Percentiles rank a stretch among this genome's conserved stretches.
Conservation (phyloP, 2,888 invertebrate genomes). For the Entomobrya proxima region DNA sequence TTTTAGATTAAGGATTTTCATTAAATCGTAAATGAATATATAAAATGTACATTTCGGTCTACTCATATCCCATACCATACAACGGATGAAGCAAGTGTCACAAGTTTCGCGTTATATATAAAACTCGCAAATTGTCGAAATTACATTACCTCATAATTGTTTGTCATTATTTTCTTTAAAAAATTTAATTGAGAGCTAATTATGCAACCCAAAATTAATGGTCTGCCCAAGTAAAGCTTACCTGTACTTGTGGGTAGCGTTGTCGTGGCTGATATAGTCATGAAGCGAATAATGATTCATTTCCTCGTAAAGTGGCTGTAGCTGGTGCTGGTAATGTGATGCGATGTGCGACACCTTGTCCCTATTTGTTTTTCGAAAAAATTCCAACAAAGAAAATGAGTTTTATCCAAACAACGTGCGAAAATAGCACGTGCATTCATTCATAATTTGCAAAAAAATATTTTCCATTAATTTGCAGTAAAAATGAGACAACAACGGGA, state of each 20-base stretch:
- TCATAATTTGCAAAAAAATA: neutral
- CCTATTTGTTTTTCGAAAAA: slow-evolving; percentile 70
- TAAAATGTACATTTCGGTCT: no score
- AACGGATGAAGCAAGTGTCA: neutral
- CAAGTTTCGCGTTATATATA: neutral
- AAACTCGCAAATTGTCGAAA: neutral
- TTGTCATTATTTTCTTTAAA: neutral
- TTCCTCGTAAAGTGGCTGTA: slow-evolving; percentile 76
- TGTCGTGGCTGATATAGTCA: slow-evolving; percentile 76
- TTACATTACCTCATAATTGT: neutral
- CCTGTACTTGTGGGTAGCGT: slow-evolving; percentile 76
- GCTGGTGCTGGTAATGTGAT: slow-evolving; percentile 75
- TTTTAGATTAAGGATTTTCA: neutral
- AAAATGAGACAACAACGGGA: neutral
- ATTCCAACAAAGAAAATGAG: neutral
- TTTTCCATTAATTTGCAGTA: neutral
- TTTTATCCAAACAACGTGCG: neutral
- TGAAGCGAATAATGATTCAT: slow-evolving; percentile 76
- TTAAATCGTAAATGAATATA: neutral
- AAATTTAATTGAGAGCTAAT: neutral
- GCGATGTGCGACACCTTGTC: slow-evolving; percentile 76
- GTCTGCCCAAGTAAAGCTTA: slow-evolving; percentile 46
- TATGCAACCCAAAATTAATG: neutral
- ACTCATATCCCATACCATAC: no score
- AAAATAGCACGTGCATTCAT: neutral